phyloP scores from a whole-genome alignment of 2,797 vertebrate genomes.

The Mycteria americana region DNA sequence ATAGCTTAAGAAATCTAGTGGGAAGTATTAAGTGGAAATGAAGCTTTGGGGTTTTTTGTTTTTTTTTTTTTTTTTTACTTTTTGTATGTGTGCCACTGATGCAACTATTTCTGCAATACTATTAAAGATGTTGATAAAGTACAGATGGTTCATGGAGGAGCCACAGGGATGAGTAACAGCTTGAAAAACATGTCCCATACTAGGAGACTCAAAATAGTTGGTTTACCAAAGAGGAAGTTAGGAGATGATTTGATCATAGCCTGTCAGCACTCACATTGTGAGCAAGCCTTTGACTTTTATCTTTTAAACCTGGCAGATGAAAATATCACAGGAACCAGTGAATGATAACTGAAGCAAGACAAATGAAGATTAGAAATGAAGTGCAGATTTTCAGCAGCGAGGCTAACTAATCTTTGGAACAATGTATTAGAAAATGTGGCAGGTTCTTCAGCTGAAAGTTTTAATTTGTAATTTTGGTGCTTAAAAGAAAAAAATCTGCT shows the following conservation, averaged over 20 bases:
- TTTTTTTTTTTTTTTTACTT: accelerated
- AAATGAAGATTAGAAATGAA: background rate
- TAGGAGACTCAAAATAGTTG: background rate
- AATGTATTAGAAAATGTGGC: background rate
- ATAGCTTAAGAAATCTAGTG: background rate
- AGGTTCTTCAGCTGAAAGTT: background rate
- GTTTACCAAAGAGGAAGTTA: background rate
- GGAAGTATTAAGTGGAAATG: background rate
- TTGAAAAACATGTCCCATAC: background rate
- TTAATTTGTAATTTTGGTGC: background rate
- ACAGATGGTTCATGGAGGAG: background rate
- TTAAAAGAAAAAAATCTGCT: background rate
- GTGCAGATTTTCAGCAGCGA: background rate
- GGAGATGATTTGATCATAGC: background rate
- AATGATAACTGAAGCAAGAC: background rate
- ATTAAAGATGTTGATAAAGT: background rate
- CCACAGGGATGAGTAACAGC: background rate
- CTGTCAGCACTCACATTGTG: background rate
- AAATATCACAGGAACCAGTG: background rate
- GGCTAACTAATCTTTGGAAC: background rate
- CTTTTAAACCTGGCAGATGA: background rate
- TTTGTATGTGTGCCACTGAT: background rate
- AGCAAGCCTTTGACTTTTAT: background rate
- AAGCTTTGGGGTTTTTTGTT: background rate
- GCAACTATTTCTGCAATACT: background rate